Evolutionary conservation across 2,113 vertebrate genomes (phyloP).

Genomic region (Syrmaticus mikado): DNA sequence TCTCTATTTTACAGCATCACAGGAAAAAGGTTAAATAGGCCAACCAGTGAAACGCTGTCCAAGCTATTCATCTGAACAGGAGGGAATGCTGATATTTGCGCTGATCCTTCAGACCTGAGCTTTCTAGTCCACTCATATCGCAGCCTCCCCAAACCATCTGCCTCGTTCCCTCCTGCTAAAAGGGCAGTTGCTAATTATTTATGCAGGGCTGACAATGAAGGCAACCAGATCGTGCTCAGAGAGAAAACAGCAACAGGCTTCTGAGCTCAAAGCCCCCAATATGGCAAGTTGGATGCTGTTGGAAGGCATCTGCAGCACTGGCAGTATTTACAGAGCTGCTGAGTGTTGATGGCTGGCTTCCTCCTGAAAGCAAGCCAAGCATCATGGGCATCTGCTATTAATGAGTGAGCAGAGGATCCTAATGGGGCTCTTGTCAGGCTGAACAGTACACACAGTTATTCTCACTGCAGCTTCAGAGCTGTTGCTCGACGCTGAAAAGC

Average conservation of each 20-base stretch:
- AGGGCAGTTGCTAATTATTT: conserved; percentile 26
- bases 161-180: conserved; percentile 18
- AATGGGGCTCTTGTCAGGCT: background rate
- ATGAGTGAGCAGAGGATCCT: background rate
- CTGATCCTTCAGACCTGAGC: background rate
- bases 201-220: conserved; percentile 24
- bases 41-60: conserved; percentile 30
- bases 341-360: conserved; percentile 35
- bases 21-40: background rate
- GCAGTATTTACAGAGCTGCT: conserved; percentile 23
- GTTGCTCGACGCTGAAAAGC: background rate
- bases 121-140: background rate
- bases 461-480: background rate
- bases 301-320: conserved; percentile 21
- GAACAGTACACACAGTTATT: background rate
- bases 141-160: background rate
- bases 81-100: conserved; percentile 29
- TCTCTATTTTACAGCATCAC: background rate
- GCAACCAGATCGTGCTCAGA: background rate
- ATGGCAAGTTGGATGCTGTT: background rate
- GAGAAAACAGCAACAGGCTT: conserved; percentile 27
- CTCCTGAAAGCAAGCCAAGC: background rate
- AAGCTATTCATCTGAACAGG: conserved; percentile 22
- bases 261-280: background rate
- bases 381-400: background rate